Percentiles rank a stretch among this genome's conserved stretches.
These are phyloP conservation scores for Coenonympha glycerion DNA, from an alignment of 2,888 invertebrate genomes.

Conservation along the genomic window DNA sequence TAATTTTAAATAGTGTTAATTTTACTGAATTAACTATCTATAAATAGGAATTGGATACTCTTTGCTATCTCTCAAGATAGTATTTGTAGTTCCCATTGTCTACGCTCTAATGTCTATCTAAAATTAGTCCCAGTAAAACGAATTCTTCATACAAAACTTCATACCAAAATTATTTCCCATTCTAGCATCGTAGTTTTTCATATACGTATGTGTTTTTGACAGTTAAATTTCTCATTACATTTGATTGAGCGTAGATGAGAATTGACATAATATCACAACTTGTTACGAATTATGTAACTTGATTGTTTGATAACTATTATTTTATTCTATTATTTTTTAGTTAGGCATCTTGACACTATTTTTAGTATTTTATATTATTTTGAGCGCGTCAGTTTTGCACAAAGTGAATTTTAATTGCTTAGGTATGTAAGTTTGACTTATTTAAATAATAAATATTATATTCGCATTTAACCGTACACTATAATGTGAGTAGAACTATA, in stretches of 20 bases:
- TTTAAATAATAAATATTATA: not conserved
- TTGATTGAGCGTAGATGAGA: not conserved
- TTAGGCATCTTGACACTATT: not conserved
- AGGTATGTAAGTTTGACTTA: too few species aligned
- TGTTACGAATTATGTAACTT: constrained; percentile 48
- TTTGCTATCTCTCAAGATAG: constrained; percentile 44
- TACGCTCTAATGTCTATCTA: too few species aligned
- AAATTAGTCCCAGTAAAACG: too few species aligned
- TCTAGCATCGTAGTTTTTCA: too few species aligned
- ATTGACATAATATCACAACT: constrained; percentile 38
- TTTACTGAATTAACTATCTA: too few species aligned
- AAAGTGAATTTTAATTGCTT: constrained; percentile 40
- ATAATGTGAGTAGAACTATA: too few species aligned
- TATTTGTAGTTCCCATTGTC: constrained; percentile 38
- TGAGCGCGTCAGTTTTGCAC: constrained; percentile 45
- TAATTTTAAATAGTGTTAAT: not conserved
- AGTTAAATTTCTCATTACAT: not conserved
- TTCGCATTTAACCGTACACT: too few species aligned
- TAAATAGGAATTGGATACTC: constrained; percentile 38
- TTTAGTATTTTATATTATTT: not conserved
- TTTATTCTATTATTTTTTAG: not conserved
- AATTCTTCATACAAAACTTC: too few species aligned
- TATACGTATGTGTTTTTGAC: too few species aligned
- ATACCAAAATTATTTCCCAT: too few species aligned
- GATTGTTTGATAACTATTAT: constrained; percentile 40